Evolutionary conservation across 2,797 vertebrate species (phyloP).

Genomic region (Emydoidea blandingii): DNA sequence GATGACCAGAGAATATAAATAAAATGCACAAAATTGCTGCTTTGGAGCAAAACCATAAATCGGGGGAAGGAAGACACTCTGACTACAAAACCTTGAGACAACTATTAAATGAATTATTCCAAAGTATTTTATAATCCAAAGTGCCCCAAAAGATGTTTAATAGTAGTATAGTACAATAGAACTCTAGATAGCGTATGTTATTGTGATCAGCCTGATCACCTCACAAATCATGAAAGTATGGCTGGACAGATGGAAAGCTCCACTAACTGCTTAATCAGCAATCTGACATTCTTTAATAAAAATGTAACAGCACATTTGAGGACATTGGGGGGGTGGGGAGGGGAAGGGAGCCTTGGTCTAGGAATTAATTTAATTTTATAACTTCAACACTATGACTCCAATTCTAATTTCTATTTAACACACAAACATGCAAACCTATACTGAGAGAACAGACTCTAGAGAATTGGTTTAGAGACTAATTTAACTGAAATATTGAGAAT

Average conservation of each 20-base stretch:
- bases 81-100: fast-evolving
- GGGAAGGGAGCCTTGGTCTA: background rate
- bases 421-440: background rate
- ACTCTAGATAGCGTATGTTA: background rate
- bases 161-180: background rate
- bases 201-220: constrained; percentile 39
- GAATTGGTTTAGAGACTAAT: background rate
- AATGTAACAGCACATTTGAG: constrained; percentile 1
- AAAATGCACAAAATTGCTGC: background rate
- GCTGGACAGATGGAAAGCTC: constrained; percentile 46
- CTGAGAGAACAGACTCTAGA: background rate
- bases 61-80: background rate
- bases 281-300: constrained; percentile 6
- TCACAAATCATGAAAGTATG: background rate
- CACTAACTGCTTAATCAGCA: constrained; percentile 43
- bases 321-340: background rate
- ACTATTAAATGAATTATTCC: background rate
- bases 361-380: background rate
- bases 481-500: background rate
- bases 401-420: background rate
- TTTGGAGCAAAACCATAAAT: background rate
- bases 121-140: background rate
- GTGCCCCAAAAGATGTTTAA: background rate
- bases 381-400: background rate
- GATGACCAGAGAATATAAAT: background rate